A percentile compares a stretch with the other conserved stretches of the same genome.
Conservation (phyloP, 2,888 invertebrate genomes). For the Bursaphelenchus okinawaensis region DNA sequence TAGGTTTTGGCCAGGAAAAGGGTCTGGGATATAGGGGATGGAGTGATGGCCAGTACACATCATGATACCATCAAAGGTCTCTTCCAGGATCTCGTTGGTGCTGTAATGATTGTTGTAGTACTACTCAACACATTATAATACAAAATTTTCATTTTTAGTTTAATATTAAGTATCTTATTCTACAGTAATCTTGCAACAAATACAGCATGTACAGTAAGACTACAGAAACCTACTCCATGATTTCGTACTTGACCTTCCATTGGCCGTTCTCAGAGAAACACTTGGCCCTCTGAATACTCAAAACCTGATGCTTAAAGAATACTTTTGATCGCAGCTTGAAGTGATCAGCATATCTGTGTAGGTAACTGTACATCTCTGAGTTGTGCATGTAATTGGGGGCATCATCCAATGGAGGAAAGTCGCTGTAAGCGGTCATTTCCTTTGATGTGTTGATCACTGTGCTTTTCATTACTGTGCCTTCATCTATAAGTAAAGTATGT, state of each 20-base stretch:
- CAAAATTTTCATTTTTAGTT: too few relatives aligned
- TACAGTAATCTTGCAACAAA: background rate
- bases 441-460: constrained; percentile 59
- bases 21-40: constrained; percentile 58
- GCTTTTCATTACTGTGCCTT: constrained; percentile 45
- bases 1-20: constrained; percentile 48
- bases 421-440: constrained; percentile 38
- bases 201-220: too few relatives aligned
- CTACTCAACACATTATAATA: background rate
- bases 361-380: constrained; percentile 37
- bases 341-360: constrained; percentile 42
- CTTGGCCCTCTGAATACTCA: constrained; percentile 37
- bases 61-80: constrained; percentile 60
- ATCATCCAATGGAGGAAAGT: constrained; percentile 60
- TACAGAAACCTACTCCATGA: constrained; percentile 27
- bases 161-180: too few relatives aligned
- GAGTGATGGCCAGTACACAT: constrained; percentile 62
- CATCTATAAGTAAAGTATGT: too few relatives aligned
- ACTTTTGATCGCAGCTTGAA: constrained; percentile 37
- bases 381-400: constrained; percentile 61
- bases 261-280: constrained; percentile 56
- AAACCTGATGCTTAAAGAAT: constrained; percentile 39
- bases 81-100: constrained; percentile 18
- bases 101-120: background rate
- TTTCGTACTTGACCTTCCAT: constrained; percentile 48